phyloP scores from a whole-genome alignment of 2,113 vertebrate species.

The Malurus cyaneus region DNA sequence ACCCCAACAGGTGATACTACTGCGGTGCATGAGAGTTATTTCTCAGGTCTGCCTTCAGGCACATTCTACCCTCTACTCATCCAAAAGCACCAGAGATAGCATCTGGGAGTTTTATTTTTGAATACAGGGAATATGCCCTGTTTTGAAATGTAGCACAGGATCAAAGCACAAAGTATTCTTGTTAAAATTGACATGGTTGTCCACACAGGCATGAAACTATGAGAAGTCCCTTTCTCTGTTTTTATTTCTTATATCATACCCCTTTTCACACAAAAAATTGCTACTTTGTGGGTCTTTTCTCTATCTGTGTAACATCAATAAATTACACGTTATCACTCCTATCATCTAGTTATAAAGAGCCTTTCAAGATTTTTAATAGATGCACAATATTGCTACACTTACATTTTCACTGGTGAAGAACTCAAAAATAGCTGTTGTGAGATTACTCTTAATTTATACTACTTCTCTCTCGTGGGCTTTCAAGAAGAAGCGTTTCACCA shows the following conservation, averaged over 20 bases:
- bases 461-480: constrained; percentile 52
- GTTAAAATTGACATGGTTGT: not conserved
- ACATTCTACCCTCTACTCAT: not conserved
- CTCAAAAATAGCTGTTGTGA: constrained; percentile 55
- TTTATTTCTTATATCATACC: constrained; percentile 44
- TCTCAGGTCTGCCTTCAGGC: constrained; percentile 9
- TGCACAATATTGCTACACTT: constrained; percentile 56
- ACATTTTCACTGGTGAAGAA: constrained; percentile 57
- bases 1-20: constrained; percentile 30
- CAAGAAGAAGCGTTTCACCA: constrained; percentile 36
- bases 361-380: constrained; percentile 68
- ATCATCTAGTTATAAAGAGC: constrained; percentile 63
- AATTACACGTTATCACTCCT: constrained; percentile 65
- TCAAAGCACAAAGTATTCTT: not conserved
- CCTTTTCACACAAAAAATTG: constrained; percentile 57
- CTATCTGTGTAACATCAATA: constrained; percentile 48
- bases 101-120: not conserved
- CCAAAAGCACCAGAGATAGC: not conserved
- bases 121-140: not conserved
- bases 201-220: not conserved
- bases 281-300: constrained; percentile 32
- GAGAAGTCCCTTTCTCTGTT: constrained; percentile 40
- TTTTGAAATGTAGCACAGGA: not conserved
- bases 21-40: not conserved
- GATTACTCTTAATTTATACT: constrained; percentile 63